Base-by-base conservation (phyloP, 92 coral and sea anemone genomes). In the Palythoa heliodiscus region DNA sequence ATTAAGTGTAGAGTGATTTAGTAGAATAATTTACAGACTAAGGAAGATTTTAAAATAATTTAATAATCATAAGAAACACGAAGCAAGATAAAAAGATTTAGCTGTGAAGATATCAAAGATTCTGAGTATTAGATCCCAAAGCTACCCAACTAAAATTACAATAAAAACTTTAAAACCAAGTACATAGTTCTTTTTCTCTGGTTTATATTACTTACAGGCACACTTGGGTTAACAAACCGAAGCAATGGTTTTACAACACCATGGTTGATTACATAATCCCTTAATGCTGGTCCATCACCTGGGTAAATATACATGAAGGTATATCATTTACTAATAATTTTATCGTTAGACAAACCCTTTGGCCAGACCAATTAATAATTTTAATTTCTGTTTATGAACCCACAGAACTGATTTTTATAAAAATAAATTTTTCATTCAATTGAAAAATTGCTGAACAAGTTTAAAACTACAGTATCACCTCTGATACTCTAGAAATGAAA, bases 201-300 rank as follows among this genome's bases (percentile, higher is more conserved):
- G 73, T 22, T 25, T 25, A 3, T 29, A 37, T 12, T 15, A 89
- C 99, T 94, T 93, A 96, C 99, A 24, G 99, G 99, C 48, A 96
- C 99, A 76, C 93, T 88, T 29, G 99, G 99, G 71, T 93, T 96
- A 82, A 96, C 98, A 88, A 96, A 96, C 89, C 94, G 93, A 70
- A 96, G 95, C 69, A 96, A 81, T 20, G 99, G 99, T 71, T 85
- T 91, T 43, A 96, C 99, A 23, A 96, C 99, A 39, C 98, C 95
- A 75, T 96, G 93, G 57, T 87, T 92, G 78, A 96, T 96, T 19
- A 96, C 99, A 91, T 83, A 96, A 87, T 96, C 99, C 85, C 99
- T 93, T 61, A 96, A 76, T 6, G 86, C 88, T 12, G 99, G 99
- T 12, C 99, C 99, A 91, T 96, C 99, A 89, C 99, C 98, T 96